A percentile compares a stretch with the other conserved stretches of the same genome.
Evolutionary conservation across 2,797 vertebrate genomes (phyloP).

Genomic region (Cynodonichthys magdalenae): DNA sequence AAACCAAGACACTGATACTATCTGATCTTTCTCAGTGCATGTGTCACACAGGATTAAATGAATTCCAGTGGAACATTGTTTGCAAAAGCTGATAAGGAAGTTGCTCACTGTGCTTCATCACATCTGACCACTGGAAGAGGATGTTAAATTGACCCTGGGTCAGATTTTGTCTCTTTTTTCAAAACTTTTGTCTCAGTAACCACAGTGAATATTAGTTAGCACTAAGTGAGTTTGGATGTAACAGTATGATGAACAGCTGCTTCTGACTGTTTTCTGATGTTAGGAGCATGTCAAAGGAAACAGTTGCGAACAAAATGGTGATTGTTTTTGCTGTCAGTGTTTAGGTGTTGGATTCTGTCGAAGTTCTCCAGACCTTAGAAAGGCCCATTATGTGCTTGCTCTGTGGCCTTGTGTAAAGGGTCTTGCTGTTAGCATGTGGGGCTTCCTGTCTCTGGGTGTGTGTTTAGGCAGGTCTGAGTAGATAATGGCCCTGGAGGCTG

Average conservation of each 20-base stretch:
- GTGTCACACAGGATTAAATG: slow-evolving; percentile 45
- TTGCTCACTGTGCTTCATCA: slow-evolving; percentile 44
- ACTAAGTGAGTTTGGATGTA: slow-evolving; percentile 18
- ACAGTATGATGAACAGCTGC: slow-evolving; percentile 28
- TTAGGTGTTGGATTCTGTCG: slow-evolving; percentile 53
- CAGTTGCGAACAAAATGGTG: slow-evolving; percentile 11
- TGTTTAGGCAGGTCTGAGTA: slow-evolving; percentile 79
- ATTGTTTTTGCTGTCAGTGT: slow-evolving; percentile 33
- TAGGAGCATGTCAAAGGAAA: slow-evolving; percentile 43
- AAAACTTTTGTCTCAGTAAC: slow-evolving; percentile 31
- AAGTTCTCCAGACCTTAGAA: slow-evolving; percentile 33
- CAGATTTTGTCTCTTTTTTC: slow-evolving; percentile 35
- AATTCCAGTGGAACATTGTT: slow-evolving; percentile 53
- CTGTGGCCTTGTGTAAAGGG: slow-evolving; percentile 48
- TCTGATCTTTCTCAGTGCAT: slow-evolving; percentile 52
- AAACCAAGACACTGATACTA: slow-evolving; percentile 6
- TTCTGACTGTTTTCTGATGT: slow-evolving; percentile 24
- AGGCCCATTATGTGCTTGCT: slow-evolving; percentile 54
- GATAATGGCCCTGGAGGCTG: slow-evolving; percentile 81
- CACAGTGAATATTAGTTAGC: slow-evolving; percentile 26
- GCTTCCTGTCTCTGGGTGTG: slow-evolving; percentile 69
- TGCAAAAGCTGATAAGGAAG: slow-evolving; percentile 58
- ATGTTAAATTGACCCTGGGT: slow-evolving; percentile 44
- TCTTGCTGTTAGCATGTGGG: slow-evolving; percentile 48
- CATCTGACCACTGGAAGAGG: slow-evolving; percentile 43